Conservation (phyloP, 2,113 vertebrate species). For the Clarias macrocephalus region DNA sequence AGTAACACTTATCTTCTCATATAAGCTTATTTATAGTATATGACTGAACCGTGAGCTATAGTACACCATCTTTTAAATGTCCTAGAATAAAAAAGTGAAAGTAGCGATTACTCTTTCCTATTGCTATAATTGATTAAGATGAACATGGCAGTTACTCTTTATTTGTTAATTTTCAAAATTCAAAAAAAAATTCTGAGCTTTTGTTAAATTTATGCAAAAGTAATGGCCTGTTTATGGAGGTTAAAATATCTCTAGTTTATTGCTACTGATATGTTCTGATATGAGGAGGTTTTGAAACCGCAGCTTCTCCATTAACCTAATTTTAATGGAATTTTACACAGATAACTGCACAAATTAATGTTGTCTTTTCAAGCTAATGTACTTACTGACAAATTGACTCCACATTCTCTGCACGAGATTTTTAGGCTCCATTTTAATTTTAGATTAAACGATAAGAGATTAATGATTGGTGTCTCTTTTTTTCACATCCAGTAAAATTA, state of each 20-base stretch:
- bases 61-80: not conserved
- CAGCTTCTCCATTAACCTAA: conserved; percentile 76
- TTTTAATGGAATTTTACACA: conserved; percentile 77
- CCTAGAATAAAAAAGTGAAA: not conserved
- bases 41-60: conserved; percentile 15
- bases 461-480: conserved; percentile 78
- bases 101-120: not conserved
- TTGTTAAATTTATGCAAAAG: not conserved
- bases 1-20: conserved; percentile 58
- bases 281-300: conserved; percentile 69
- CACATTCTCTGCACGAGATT: conserved; percentile 64
- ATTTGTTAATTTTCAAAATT: not conserved
- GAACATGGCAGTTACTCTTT: not conserved
- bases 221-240: conserved; percentile 35
- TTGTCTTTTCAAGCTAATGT: conserved; percentile 77
- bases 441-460: conserved; percentile 73
- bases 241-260: conserved; percentile 57
- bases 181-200: not conserved
- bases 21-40: not conserved
- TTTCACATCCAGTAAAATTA: conserved; percentile 75
- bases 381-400: conserved; percentile 77
- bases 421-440: conserved; percentile 70
- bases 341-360: conserved; percentile 75
- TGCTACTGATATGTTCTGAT: conserved; percentile 57
- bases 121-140: not conserved